Evolutionary conservation across 2,113 vertebrate species (phyloP).

Genomic region (Pardalotus punctatus): DNA sequence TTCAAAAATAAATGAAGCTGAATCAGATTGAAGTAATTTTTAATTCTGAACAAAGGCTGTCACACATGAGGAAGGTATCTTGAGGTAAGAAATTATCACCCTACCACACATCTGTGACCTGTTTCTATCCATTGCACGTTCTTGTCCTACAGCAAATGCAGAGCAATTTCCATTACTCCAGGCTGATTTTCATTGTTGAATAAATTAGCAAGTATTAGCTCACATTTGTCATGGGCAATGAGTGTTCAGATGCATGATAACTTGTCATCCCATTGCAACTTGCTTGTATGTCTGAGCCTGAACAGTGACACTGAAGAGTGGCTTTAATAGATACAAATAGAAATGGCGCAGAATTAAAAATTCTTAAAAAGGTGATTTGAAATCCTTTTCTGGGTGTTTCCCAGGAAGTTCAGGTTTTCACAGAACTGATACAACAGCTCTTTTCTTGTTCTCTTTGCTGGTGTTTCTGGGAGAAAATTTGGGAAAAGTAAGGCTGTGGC

Average conservation of each 20-base stretch:
- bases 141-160: not conserved
- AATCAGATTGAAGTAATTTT: not conserved
- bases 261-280: not conserved
- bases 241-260: not conserved
- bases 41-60: not conserved
- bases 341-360: not conserved
- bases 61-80: not conserved
- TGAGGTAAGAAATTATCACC: not conserved
- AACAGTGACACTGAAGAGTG: not conserved
- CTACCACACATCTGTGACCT: not conserved
- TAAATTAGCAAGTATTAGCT: slow-evolving; percentile 25
- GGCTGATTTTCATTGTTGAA: not conserved
- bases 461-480: not conserved
- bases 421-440: not conserved
- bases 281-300: not conserved
- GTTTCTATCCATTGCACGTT: not conserved
- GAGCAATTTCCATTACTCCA: not conserved
- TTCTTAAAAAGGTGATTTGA: not conserved
- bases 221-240: not conserved
- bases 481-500: not conserved
- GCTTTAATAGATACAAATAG: not conserved
- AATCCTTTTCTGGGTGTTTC: not conserved
- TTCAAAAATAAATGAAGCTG: not conserved
- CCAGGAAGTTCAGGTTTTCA: not conserved
- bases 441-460: not conserved